Conservation (phyloP, 2,797 vertebrate genomes). For the Melopsittacus undulatus region DNA sequence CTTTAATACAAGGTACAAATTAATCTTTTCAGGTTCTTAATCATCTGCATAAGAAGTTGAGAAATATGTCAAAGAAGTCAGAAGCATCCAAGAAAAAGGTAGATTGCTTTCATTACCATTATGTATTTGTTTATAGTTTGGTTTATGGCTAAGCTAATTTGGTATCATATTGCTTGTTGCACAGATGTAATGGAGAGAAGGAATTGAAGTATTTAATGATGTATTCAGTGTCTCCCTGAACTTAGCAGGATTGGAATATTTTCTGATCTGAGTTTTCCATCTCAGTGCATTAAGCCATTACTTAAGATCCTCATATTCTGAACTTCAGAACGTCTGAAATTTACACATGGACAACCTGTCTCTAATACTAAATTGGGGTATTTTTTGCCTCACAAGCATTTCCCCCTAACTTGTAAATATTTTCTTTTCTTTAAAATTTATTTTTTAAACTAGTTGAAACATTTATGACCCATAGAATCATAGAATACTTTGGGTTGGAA, state of each 20-base stretch:
- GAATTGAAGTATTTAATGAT: not conserved
- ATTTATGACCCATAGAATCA: not conserved
- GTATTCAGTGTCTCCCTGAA: not conserved
- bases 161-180: not conserved
- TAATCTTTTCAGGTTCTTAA: constrained; percentile 89
- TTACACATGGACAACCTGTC: not conserved
- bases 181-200: not conserved
- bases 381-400: not conserved
- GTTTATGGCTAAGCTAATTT: not conserved
- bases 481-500: too few species aligned
- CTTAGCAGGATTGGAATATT: not conserved
- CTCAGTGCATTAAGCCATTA: not conserved
- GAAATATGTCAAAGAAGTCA: constrained; percentile 98
- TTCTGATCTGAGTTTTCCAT: not conserved
- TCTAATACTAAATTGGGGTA: not conserved
- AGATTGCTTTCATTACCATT: constrained; percentile 39
- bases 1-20: not conserved
- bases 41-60: constrained; percentile 95
- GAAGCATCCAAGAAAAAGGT: constrained; percentile 99
- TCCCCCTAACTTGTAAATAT: not conserved
- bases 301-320: not conserved
- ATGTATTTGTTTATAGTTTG: not conserved
- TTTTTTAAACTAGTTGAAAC: not conserved
- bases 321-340: not conserved
- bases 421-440: not conserved